Evolutionary conservation across 2,113 vertebrate genomes (phyloP), one percentile per base, ranked within the genome.

Genomic region (Piprites chloris): DNA sequence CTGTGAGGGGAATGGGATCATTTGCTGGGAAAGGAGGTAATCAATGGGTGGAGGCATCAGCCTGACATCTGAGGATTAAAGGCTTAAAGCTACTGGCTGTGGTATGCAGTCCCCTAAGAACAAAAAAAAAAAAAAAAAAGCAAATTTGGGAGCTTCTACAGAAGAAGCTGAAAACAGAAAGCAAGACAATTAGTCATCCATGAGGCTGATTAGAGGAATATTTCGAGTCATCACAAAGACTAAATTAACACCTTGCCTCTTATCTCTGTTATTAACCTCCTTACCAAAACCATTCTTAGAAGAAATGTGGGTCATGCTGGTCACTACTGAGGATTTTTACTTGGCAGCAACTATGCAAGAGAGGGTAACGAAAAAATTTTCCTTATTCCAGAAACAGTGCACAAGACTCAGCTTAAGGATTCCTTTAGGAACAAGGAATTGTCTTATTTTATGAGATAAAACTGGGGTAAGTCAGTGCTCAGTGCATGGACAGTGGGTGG

Each of bases 71-170:
- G 69, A 72, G 62, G 77, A 87, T 93, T 91, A 93, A 86, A 79
- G 62, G 74, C 85, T 93, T 94, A 91, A 93, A 87, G 85, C 67
- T 79, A 62, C 72, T 53, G 93, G 87, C 72, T 81, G 59, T 49
- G 62, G 80, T 47, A 59, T 74, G 62, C 78, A 79, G 61, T 55
- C 61, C 59, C 26, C 80, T 59, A 91, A 89, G 80, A 91, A 85
- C 10, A 7, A 66, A 73, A 91, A 72, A 42, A n/a, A n/a, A 7
- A 66, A 73, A 91, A 72, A 87, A 92, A 76, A 76, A 4, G 66
- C n/a, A 69, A 79, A 30, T 63, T 61, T 85, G 74, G 49, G 44
- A 85, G 71, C 37, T 95, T 89, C 76, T 61, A 58, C 46, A 77
- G 81, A 83, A 91, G 71, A 44, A 12, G 23, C 81, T n/a, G 62